A percentile compares a stretch with the other conserved stretches of the same genome.
These are phyloP conservation scores for Zonotrichia leucophrys DNA, from an alignment of 2,113 vertebrate genomes.

Conservation along the genomic window DNA sequence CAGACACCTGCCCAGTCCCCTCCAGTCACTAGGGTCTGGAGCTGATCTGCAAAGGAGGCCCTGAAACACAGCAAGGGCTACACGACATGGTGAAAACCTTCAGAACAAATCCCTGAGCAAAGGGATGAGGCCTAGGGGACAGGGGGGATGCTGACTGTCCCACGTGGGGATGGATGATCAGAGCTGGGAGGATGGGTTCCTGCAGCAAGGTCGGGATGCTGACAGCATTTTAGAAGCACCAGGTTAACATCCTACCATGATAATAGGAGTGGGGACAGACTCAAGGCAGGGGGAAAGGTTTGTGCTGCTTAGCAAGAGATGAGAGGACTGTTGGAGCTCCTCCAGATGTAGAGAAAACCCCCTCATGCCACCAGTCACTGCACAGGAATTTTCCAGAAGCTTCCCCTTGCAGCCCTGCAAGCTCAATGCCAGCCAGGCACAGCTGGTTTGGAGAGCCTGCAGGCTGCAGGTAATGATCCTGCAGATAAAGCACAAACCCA, in stretches of 20 bases:
- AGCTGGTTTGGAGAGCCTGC: background rate
- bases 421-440: background rate
- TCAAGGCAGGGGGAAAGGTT: background rate
- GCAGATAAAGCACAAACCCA: background rate
- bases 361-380: fast-evolving
- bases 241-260: background rate
- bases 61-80: background rate
- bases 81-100: fast-evolving
- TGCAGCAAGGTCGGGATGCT: background rate
- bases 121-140: background rate
- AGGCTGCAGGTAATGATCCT: background rate
- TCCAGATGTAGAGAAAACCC: background rate
- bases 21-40: background rate
- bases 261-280: background rate
- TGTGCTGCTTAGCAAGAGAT: background rate
- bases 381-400: background rate
- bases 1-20: background rate
- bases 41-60: background rate
- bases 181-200: background rate
- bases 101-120: background rate
- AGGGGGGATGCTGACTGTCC: background rate
- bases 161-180: fast-evolving
- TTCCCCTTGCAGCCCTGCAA: background rate
- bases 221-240: background rate
- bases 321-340: background rate